phyloP scores from a whole-genome alignment of 2,113 vertebrate species.

The Cardinalis cardinalis region DNA sequence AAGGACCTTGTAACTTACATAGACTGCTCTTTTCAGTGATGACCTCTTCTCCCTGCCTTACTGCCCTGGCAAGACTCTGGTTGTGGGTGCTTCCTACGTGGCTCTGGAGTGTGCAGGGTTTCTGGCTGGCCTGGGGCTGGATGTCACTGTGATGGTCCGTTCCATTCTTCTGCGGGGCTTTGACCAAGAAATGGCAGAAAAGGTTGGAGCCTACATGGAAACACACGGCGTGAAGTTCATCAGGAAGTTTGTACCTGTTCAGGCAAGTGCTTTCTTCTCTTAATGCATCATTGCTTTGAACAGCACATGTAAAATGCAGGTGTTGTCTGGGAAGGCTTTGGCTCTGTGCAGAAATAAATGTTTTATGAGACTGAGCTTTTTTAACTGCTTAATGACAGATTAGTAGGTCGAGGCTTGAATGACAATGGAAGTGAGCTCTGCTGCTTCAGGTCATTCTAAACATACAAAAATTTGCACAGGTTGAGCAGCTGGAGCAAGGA shows the following conservation, averaged over 20 bases:
- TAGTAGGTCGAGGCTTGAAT: neutral
- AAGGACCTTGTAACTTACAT: neutral
- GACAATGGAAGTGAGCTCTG: neutral
- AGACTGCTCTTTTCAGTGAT: slow-evolving; percentile 74
- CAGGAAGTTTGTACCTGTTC: slow-evolving; percentile 81
- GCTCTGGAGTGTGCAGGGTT: slow-evolving; percentile 96
- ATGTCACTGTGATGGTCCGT: slow-evolving; percentile 92
- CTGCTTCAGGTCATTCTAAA: neutral
- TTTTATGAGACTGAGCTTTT: neutral
- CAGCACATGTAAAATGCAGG: neutral
- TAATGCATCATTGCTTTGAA: neutral
- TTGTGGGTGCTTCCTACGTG: slow-evolving; percentile 92
- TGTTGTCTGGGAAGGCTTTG: neutral
- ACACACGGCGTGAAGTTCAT: slow-evolving; percentile 87
- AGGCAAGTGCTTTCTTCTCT: slow-evolving; percentile 69
- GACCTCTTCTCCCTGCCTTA: slow-evolving; percentile 92
- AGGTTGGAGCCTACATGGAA: slow-evolving; percentile 86
- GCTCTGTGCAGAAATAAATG: neutral
- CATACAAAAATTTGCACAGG: slow-evolving; percentile 47
- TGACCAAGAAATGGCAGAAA: slow-evolving; percentile 95
- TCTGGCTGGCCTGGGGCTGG: slow-evolving; percentile 87
- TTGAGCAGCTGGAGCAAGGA: slow-evolving; percentile 88
- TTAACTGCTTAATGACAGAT: neutral
- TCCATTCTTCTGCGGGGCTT: slow-evolving; percentile 93
- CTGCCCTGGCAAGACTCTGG: slow-evolving; percentile 91